Base-by-base conservation (phyloP, 2,797 vertebrate genomes). In the Linurgus olivaceus region DNA sequence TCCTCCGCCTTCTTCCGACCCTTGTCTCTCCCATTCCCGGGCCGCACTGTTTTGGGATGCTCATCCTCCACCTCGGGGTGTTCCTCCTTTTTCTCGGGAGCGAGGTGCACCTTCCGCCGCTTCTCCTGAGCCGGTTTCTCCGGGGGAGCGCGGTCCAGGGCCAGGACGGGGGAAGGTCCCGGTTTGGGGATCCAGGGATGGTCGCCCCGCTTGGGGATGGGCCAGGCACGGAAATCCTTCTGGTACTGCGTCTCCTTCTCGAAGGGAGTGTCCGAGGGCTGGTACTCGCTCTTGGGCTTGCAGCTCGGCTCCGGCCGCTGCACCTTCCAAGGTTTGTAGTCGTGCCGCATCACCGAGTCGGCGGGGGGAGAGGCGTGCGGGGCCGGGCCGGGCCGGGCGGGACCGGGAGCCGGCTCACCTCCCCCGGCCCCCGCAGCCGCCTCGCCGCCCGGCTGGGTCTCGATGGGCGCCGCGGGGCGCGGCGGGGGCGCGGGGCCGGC, bases 151-250 rank as follows among this genome's bases (percentile, higher is more conserved):
- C 84, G 96, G 5, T 95, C 97, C 40, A 75, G 68, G 16, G 98
- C 96, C 6, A 97, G 94, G 9, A 97, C 78, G 23, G 97, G 85
- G 21, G 97, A 88, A 16, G 97, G 95, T 29, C 97, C 76, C 3
- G 98, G 97, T 96, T 99, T 99, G 77, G 98, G 98, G 97, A 99
- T 99, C 99, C 99, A 99, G 21, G 99, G 99, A 33, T 99, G 99
- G 95, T 99, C 99, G 9, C 98, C 98, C 85, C 98, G 97, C 90
- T 99, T 99, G 10, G 98, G 98, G 78, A 99, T 98, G 55, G 99
- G 99, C 99, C 99, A 99, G 40, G 99, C 97, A 52, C 98, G 99
- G 98, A 97, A 99, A 98, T 99, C 99, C 97, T 99, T 99, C 98
- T 99, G 98, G 97, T 99, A 99, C 97, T 99, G 99, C 23, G 99